Percentiles rank a stretch among this genome's conserved stretches.
Conservation (phyloP, 92 coral and sea anemone genomes). For the Actinernus sp. region DNA sequence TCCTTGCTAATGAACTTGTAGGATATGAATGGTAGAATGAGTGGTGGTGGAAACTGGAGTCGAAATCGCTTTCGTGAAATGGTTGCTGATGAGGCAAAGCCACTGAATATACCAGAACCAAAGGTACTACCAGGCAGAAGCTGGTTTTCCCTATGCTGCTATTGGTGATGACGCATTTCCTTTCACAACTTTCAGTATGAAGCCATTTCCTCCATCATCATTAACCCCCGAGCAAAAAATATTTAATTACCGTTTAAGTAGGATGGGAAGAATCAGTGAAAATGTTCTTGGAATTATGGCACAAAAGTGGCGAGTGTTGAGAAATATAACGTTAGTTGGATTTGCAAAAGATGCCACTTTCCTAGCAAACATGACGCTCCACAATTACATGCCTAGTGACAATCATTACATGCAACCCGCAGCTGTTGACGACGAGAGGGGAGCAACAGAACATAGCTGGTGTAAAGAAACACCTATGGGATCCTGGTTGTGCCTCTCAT, state of each 20-base stretch:
- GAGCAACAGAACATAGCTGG: constrained; percentile 6
- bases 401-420: constrained; percentile 6
- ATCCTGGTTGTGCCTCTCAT: too few species aligned
- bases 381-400: constrained; percentile 18
- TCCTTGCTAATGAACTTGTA: constrained; percentile 31
- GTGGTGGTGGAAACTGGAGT: constrained; percentile 38
- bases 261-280: constrained; percentile 56
- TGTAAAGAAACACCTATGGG: constrained; percentile 14
- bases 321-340: constrained; percentile 15
- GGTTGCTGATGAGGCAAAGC: constrained; percentile 21
- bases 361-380: constrained; percentile 21
- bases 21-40: constrained; percentile 37
- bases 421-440: constrained; percentile 14
- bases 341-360: constrained; percentile 4
- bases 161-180: constrained; percentile 33
- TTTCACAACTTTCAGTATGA: constrained; percentile 4
- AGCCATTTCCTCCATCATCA: constrained; percentile 33
- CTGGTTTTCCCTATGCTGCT: constrained; percentile 15
- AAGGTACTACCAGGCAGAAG: constrained; percentile 25
- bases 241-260: constrained; percentile 34
- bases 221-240: constrained; percentile 21
- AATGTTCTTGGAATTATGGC: constrained; percentile 56
- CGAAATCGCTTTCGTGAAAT: constrained; percentile 28
- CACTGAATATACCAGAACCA: constrained; percentile 12
- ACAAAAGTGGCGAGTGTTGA: constrained; percentile 46